These are phyloP conservation scores for Melinaea marsaeus DNA, from an alignment of 2,888 invertebrate species.

Conservation along the genomic window DNA sequence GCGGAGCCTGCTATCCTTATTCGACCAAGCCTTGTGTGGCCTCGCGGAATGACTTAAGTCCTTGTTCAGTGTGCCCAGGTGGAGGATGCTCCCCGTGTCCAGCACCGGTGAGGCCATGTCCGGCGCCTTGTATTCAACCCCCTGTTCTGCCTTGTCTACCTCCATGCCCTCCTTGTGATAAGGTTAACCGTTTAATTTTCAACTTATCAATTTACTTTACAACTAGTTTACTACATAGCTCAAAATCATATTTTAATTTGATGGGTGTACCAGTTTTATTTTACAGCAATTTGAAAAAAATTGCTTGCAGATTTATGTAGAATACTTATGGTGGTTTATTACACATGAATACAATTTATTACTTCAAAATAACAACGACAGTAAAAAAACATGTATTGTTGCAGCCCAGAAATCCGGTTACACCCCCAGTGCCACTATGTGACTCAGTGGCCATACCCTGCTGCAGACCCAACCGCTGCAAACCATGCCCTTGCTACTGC, in stretches of 20 bases:
- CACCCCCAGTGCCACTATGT: conserved; percentile 45
- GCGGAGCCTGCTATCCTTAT: conserved; percentile 67
- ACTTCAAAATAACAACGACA: too few relatives aligned
- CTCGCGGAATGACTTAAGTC: conserved; percentile 54
- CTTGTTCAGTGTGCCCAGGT: conserved; percentile 66
- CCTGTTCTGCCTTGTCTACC: conserved; percentile 60
- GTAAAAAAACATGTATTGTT: conserved; percentile 2
- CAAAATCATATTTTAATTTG: too few relatives aligned
- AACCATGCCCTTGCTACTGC: conserved; percentile 77
- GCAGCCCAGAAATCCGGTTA: conserved; percentile 48
- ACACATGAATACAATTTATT: too few relatives aligned
- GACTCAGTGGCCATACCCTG: conserved; percentile 70
- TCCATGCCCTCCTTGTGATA: conserved; percentile 66
- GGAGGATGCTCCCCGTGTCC: conserved; percentile 70
- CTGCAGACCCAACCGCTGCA: conserved; percentile 74
- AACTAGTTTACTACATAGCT: too few relatives aligned
- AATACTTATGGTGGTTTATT: too few relatives aligned
- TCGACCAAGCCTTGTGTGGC: conserved; percentile 61
- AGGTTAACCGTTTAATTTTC: conserved; percentile 39
- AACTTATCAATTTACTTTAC: too few relatives aligned
- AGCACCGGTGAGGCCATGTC: conserved; percentile 66
- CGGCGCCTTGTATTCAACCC: conserved; percentile 50
- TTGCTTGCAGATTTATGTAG: too few relatives aligned
- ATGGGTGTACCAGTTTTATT: not conserved
- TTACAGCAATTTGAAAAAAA: not conserved